These are phyloP conservation scores for Tricholauxania praeusta DNA, from an alignment of 2,888 invertebrate species.

Conservation along the genomic window DNA sequence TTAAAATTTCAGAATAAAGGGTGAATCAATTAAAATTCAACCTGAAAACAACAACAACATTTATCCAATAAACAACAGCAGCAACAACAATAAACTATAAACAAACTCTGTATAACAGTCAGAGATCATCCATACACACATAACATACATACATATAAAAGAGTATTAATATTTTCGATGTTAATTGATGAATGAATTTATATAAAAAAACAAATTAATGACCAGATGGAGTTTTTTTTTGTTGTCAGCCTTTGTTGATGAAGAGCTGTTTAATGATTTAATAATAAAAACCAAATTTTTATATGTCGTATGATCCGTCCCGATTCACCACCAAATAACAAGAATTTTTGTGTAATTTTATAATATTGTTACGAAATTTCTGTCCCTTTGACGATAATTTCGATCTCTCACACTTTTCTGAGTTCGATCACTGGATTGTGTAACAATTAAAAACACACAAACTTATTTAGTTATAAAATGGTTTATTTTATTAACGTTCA, in stretches of 20 bases:
- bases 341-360: too few relatives aligned
- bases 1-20: slow-evolving; percentile 20
- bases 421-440: too few relatives aligned
- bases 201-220: slow-evolving; percentile 7
- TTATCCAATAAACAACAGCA: slow-evolving; percentile 13
- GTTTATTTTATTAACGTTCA: too few relatives aligned
- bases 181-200: slow-evolving; percentile 16
- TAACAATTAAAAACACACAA: too few relatives aligned
- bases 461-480: too few relatives aligned
- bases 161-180: slow-evolving; percentile 8
- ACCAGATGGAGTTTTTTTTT: background rate
- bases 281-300: background rate
- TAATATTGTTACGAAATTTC: too few relatives aligned
- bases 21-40: background rate
- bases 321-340: too few relatives aligned
- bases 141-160: too few relatives aligned
- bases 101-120: slow-evolving; percentile 4
- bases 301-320: too few relatives aligned
- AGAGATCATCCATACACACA: too few relatives aligned
- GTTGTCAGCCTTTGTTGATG: background rate
- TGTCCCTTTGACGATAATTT: too few relatives aligned
- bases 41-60: slow-evolving; percentile 13
- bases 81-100: background rate
- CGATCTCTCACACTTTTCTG: too few relatives aligned
- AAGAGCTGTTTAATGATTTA: slow-evolving; percentile 1